Percentiles rank a stretch among this genome's conserved stretches.
Evolutionary conservation across 2,113 vertebrate species (phyloP).

Genomic region (Globicephala melas): DNA sequence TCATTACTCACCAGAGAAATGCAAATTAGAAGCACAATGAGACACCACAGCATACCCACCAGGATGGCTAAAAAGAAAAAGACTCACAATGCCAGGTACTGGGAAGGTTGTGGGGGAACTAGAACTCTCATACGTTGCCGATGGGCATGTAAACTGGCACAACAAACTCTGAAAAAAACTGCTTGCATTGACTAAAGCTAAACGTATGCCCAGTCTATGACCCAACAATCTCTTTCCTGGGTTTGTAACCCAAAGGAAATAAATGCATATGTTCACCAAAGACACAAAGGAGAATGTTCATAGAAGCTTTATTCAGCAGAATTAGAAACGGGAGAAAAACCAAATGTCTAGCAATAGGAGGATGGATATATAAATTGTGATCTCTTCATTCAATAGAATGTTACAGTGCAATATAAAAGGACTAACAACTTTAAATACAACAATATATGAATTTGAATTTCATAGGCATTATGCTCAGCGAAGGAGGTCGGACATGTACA

Average conservation of each 20-base stretch:
- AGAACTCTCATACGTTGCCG: neutral
- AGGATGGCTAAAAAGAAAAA: slow-evolving; percentile 31
- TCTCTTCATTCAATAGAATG: neutral
- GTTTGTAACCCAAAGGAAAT: neutral
- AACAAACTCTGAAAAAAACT: neutral
- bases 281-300: neutral
- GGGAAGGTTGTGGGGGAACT: neutral
- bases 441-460: neutral
- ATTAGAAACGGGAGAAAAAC: neutral
- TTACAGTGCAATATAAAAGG: neutral
- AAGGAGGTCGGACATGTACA: neutral
- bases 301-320: neutral
- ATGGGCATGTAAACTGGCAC: neutral
- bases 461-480: neutral
- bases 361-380: neutral
- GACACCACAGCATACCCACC: neutral
- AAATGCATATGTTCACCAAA: neutral
- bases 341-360: neutral
- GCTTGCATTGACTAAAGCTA: neutral
- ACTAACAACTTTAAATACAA: neutral
- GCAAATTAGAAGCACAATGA: neutral
- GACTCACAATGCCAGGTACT: neutral
- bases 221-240: neutral
- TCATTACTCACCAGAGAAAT: neutral
- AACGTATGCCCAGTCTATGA: neutral